phyloP scores from a whole-genome alignment of 2,113 vertebrate species.

The Fulica atra region DNA sequence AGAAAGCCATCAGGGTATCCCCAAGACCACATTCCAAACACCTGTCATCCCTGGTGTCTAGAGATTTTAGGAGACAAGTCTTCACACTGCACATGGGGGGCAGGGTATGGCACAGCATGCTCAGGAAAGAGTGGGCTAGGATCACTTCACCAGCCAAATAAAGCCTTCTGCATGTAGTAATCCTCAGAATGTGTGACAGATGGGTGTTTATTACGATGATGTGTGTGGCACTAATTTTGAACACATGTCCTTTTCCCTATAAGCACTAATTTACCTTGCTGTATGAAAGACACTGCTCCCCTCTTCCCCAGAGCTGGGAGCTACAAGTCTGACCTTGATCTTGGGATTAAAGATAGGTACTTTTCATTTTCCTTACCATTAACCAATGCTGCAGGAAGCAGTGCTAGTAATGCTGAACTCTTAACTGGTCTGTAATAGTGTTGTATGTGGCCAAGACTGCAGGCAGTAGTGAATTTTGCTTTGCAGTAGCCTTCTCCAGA shows the following conservation, averaged over 20 bases:
- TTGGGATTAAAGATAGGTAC: not conserved
- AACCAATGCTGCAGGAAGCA: not conserved
- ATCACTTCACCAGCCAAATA: not conserved
- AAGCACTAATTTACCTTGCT: not conserved
- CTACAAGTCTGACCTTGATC: not conserved
- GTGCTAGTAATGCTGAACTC: not conserved
- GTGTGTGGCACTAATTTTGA: not conserved
- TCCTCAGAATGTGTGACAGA: not conserved
- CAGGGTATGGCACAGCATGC: too few relatives aligned
- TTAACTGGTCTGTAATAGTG: not conserved
- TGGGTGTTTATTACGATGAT: not conserved
- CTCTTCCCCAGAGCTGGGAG: not conserved
- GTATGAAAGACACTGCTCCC: not conserved
- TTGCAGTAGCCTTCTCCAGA: not conserved
- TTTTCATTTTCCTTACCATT: not conserved
- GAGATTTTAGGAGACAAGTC: not conserved
- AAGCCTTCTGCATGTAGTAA: not conserved
- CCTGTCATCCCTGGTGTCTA: not conserved
- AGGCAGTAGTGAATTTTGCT: not conserved
- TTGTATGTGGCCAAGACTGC: not conserved
- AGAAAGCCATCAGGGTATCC: not conserved
- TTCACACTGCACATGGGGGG: not conserved
- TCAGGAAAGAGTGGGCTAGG: not conserved
- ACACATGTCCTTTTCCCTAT: not conserved
- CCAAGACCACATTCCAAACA: not conserved